Evolutionary conservation across 2,888 invertebrate genomes (phyloP), one percentile per base, ranked within the genome.

Genomic region (Pachydiplax longipennis): DNA sequence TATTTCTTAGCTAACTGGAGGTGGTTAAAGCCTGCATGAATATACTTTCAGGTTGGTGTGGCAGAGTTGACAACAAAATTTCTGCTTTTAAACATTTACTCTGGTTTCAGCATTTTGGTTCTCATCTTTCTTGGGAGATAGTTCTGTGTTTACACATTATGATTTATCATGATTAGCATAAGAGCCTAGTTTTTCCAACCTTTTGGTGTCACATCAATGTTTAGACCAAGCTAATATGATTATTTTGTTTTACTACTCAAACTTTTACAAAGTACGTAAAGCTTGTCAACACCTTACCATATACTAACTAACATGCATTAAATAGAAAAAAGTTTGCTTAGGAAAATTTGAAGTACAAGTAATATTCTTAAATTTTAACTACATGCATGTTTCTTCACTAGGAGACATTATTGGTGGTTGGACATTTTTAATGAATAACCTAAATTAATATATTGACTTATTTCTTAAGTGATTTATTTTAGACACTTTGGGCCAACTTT

Each of bases 1-100:
- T 37, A 61, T 65, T 61, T 61, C 61, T 58, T 87, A 87, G 87
- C 87, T 37, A 65, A 87, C 61, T 65, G 87, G 87, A 65, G 18
- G 22, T 61, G 87, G 61, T 87, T 40, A 37, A 13, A 61, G 31
- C 37, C 35, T 87, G 87, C 87, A 87, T 87, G 87, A 22, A n/a
- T 37, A 87, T 37, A 37, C 61, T 87, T 87, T n/a, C 87, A 87
- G 87, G 87, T n/a, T 31, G 25, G n/a, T 37, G 22, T 37, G 87
- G 61, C 37, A 61, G 61, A 87, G 18, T 0, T 61, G 35, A 65
- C 40, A 3, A 31, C 61, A 37, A 37, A 61, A 13, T 65, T 73
- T 73, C 73, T 73, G 73, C 73, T 73, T 73, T 73, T 25, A 31
- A 25, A 73, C 73, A 73, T 31, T 73, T 73, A 6, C 31, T 73